These are phyloP conservation scores for Malurus cyaneus DNA, from an alignment of 2,113 vertebrate species.

Conservation along the genomic window DNA sequence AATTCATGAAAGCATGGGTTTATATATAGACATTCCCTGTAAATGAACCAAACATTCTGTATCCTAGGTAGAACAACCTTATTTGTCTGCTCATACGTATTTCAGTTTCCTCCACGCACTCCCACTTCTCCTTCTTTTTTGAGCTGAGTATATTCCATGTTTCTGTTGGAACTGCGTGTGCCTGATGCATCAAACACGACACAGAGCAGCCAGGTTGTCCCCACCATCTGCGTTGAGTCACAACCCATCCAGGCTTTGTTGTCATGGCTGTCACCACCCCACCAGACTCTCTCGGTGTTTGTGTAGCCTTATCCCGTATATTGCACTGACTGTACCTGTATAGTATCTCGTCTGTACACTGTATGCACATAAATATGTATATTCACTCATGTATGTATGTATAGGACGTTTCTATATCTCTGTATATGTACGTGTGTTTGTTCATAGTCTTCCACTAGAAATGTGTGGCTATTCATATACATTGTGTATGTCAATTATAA, in stretches of 20 bases:
- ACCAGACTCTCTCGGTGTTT: slow-evolving; percentile 13
- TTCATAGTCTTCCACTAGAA: slow-evolving; percentile 41
- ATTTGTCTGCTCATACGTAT: not conserved
- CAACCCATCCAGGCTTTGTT: not conserved
- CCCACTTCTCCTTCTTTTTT: not conserved
- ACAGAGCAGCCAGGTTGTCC: not conserved
- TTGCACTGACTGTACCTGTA: slow-evolving; percentile 43
- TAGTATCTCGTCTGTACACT: slow-evolving; percentile 60
- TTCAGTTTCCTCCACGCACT: not conserved
- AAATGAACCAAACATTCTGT: slow-evolving; percentile 30
- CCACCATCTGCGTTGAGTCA: not conserved
- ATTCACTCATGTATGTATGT: slow-evolving; percentile 33
- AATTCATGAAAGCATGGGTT: slow-evolving; percentile 47
- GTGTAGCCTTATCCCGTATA: slow-evolving; percentile 40
- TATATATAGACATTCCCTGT: slow-evolving; percentile 22
- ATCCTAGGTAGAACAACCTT: slow-evolving; percentile 14
- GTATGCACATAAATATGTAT: slow-evolving; percentile 32
- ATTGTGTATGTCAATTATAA: slow-evolving; percentile 33
- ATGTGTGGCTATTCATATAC: slow-evolving; percentile 33
- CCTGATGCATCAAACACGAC: not conserved
- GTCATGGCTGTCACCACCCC: slow-evolving; percentile 23
- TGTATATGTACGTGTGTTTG: slow-evolving; percentile 35
- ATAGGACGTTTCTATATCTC: slow-evolving; percentile 20
- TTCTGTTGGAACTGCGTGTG: not conserved
- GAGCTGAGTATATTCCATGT: not conserved